Conservation (phyloP, 1,140 invertebrate genomes). For the Gonioctena quinquepunctata region DNA sequence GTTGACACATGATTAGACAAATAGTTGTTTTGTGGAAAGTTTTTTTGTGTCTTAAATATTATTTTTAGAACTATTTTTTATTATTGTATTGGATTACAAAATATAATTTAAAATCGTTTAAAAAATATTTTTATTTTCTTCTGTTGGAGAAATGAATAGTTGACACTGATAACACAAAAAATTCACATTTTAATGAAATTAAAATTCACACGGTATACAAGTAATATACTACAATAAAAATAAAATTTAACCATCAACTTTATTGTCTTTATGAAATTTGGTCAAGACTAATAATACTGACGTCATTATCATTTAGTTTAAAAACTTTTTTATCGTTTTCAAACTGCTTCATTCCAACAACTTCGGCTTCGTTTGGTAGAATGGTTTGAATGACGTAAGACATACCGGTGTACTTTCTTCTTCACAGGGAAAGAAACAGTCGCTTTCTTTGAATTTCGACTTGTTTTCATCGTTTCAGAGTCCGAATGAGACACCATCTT, state of each 20-base stretch:
- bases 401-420: neutral
- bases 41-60: neutral
- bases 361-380: neutral
- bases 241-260: neutral
- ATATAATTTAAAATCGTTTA: neutral
- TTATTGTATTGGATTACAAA: neutral
- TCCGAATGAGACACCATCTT: neutral
- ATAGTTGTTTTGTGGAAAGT: neutral
- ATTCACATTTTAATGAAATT: neutral
- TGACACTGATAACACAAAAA: neutral
- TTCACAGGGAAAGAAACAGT: neutral
- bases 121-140: neutral
- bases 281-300: neutral
- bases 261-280: neutral
- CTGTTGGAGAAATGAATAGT: neutral
- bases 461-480: neutral
- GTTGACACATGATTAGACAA: neutral
- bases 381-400: neutral
- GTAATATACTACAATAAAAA: neutral
- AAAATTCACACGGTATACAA: neutral
- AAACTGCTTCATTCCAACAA: neutral
- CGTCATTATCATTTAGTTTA: neutral
- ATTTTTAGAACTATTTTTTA: neutral
- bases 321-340: neutral
- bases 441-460: neutral